Evolutionary conservation across 2,888 invertebrate species (phyloP), one percentile per base, ranked within the genome.

Genomic region (Palloptera scutellata): DNA sequence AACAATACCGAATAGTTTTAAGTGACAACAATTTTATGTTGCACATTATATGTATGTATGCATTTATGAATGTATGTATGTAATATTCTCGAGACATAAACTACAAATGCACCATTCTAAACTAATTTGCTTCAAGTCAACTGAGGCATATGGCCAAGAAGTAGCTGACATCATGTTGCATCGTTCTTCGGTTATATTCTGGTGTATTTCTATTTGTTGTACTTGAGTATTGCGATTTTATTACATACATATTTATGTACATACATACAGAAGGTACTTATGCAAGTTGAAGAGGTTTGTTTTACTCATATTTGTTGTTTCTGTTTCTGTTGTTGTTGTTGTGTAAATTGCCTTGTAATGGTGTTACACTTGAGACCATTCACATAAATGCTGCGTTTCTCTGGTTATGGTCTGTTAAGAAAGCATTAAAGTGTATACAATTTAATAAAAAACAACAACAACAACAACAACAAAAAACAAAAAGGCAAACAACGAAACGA

Each of bases 351-450:
- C 48, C 48, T 48, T 48, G 48, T 48, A 48, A 48, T 48, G 48
- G 48, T 15, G 48, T 41, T 40, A 30, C 30, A 41, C 58, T 41
- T 58, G 40, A 58, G n/a, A 40, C 40, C 58, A 41, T 40, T 58
- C 6, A 30, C 30, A 30, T 30, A 30, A 30, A 30, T 6, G 30
- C 30, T 30, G 30, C 30, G 12, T 54, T 53, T 54, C 17, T 54
- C 40, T 13, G 53, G 59, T 63, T 67, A 59, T 67, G 61, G 61
- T 64, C 64, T 58, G 64, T 64, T 64, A 20, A 58, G 41, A 58
- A 13, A 19, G 64, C 20, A 30, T 30, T 30, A 30, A 30, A 30
- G 30, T 30, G 30, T 30, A 30, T 30, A 30, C 30, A 30, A 30
- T 30, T 30, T 30, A 30, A 4, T 30, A 30, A 30, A 30, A 30